Evolutionary conservation across 2,797 vertebrate genomes (phyloP), one percentile per base, ranked within the genome.

Genomic region (Apogon talboti): DNA sequence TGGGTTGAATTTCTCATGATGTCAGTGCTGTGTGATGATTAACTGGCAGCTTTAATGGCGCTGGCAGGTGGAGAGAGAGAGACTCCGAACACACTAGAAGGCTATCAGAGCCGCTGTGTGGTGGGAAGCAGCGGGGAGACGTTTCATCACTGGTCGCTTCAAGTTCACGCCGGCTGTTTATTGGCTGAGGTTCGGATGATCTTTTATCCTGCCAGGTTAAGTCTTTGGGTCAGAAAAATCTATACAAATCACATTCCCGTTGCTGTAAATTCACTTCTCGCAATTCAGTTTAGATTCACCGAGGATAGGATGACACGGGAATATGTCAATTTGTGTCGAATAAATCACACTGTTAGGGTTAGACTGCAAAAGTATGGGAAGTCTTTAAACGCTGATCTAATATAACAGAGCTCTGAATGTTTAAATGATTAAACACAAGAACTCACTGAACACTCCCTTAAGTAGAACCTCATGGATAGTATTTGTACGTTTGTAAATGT

Each of bases 11-110:
- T 67, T 7, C 55, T 71, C 30, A 48, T 37, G 57, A 66, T 74
- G 80, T 76, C 55, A 58, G 45, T 18, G 0, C 44, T 7, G 69
- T 68, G 74, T 66, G 40, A 66, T 70, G 56, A 69, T 77, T 78
- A 75, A 89, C 74, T 81, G 79, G 78, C 45, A 57, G 40, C 67
- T 58, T 57, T 24, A 18, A 46, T 57, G 35, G 18, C 79, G 45
- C 49, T 14, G 51, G 56, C 51, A 59, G 2, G 63, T 65, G 68
- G 11, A 13, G 24, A 4, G 45, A n/a, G 71, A 63, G 74, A 38
- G 12, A 5, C 58, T 78, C 71, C 69, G 83, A 74, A 80, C 82
- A 76, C 64, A 54, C 61, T 64, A 65, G 1, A 1, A 45, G 10
- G 50, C 42, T 8, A n/a, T 64, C 46, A 15, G 37, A 30, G 62